phyloP scores from a whole-genome alignment of 1,140 invertebrate genomes.

The Zaprionus lachaisei region DNA sequence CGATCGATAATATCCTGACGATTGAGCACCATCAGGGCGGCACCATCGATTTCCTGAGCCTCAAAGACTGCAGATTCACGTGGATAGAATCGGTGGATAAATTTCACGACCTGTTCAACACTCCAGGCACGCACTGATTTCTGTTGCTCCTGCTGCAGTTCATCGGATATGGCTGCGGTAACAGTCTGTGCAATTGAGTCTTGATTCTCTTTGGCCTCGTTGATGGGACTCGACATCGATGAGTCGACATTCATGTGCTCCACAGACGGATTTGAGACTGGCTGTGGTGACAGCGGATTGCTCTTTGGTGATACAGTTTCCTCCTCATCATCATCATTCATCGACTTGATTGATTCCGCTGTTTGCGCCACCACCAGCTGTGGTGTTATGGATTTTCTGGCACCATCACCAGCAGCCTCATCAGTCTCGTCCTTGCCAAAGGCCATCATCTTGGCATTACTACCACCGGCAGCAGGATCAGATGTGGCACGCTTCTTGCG shows the following conservation, averaged over 20 bases:
- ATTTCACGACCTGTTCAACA: conserved; percentile 68
- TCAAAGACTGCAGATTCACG: conserved; percentile 64
- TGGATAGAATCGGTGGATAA: conserved; percentile 62
- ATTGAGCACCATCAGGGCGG: conserved; percentile 68
- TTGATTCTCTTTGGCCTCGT: conserved; percentile 8
- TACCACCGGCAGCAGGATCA: conserved; percentile 19
- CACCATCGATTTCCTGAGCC: conserved; percentile 76
- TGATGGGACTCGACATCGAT: neutral
- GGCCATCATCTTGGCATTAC: conserved; percentile 16
- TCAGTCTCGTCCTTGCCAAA: neutral
- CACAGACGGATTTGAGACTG: neutral
- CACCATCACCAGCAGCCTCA: neutral
- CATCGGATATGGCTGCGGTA: neutral
- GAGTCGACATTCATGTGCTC: neutral
- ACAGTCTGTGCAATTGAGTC: neutral
- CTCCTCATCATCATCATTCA: neutral
- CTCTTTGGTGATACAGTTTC: neutral
- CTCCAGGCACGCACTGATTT: conserved; percentile 57
- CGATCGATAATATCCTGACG: conserved; percentile 72
- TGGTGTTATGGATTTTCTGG: neutral
- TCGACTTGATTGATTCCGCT: neutral
- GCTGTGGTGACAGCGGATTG: neutral
- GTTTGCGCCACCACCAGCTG: neutral
- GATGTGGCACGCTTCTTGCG: conserved; percentile 61
- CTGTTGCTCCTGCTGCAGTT: neutral